A percentile compares a stretch with the other conserved stretches of the same genome.
These are phyloP conservation scores for Zygothrica quintamaculata DNA, from an alignment of 2,888 invertebrate species.

Conservation along the genomic window DNA sequence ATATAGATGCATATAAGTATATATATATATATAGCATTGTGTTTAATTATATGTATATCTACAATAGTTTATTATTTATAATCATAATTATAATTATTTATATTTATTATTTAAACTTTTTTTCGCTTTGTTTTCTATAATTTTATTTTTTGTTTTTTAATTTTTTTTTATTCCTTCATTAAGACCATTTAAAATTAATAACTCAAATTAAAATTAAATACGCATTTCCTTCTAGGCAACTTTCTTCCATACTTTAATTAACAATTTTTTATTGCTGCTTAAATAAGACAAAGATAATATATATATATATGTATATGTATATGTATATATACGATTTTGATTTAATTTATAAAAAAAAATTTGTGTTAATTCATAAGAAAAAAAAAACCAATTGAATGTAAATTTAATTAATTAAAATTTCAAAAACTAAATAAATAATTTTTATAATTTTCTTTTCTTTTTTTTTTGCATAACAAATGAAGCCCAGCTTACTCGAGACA, in stretches of 20 bases:
- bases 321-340: conserved; percentile 32
- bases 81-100: conserved; percentile 56
- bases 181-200: conserved; percentile 51
- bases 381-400: conserved; percentile 50
- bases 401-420: conserved; percentile 50
- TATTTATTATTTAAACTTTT: conserved; percentile 44
- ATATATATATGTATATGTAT: conserved; percentile 41
- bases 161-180: conserved; percentile 37
- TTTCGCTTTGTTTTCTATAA: conserved; percentile 37
- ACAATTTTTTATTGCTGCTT: conserved; percentile 44
- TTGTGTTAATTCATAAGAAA: conserved; percentile 38
- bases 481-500: conserved; percentile 36
- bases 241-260: conserved; percentile 18
- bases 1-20: conserved; percentile 65
- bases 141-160: conserved; percentile 21
- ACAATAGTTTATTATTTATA: conserved; percentile 63
- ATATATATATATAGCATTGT: conserved; percentile 46
- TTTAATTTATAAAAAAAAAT: conserved; percentile 24
- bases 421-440: conserved; percentile 58
- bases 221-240: conserved; percentile 37
- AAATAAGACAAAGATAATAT: conserved; percentile 53
- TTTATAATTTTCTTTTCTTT: no score
- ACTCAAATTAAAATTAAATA: conserved; percentile 56
- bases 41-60: conserved; percentile 63
- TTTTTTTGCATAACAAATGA: no score